Conservation (phyloP, 2,888 invertebrate species). For the Dynastes hyllus region DNA sequence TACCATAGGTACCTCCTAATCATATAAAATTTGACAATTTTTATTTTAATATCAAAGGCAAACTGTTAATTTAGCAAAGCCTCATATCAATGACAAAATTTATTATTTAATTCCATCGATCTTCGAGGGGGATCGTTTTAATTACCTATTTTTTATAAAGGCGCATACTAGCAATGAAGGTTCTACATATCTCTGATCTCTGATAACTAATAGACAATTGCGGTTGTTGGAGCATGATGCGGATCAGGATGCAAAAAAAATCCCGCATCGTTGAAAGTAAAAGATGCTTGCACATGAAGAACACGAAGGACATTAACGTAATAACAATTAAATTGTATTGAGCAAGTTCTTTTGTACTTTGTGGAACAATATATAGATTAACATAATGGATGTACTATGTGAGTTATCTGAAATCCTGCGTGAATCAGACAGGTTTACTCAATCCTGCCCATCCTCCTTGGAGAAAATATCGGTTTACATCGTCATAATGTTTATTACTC, state of each 20-base stretch:
- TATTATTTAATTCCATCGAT: too few relatives aligned
- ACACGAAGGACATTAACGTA: slow-evolving; percentile 37
- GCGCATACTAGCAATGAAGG: background rate
- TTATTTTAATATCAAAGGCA: too few relatives aligned
- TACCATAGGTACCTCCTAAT: too few relatives aligned
- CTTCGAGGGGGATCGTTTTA: too few relatives aligned
- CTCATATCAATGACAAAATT: too few relatives aligned
- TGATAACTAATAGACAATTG: slow-evolving; percentile 15
- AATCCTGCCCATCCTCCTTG: slow-evolving; percentile 38
- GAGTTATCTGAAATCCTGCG: slow-evolving; percentile 31
- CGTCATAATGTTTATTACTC: too few relatives aligned
- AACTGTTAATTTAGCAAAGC: too few relatives aligned
- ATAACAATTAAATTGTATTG: slow-evolving; percentile 45
- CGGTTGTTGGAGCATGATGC: background rate
- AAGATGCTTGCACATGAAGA: slow-evolving; percentile 10
- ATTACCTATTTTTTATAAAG: too few relatives aligned
- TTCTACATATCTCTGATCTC: background rate
- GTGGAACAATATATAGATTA: slow-evolving; percentile 44
- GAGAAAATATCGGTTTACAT: slow-evolving; percentile 12
- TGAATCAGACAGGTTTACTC: slow-evolving; percentile 16
- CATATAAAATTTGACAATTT: too few relatives aligned
- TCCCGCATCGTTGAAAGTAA: slow-evolving; percentile 31
- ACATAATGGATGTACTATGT: slow-evolving; percentile 34
- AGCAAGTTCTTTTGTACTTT: slow-evolving; percentile 35
- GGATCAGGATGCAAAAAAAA: slow-evolving; percentile 9